Conservation (phyloP, 2,888 invertebrate genomes). For the Sesia apiformis region DNA sequence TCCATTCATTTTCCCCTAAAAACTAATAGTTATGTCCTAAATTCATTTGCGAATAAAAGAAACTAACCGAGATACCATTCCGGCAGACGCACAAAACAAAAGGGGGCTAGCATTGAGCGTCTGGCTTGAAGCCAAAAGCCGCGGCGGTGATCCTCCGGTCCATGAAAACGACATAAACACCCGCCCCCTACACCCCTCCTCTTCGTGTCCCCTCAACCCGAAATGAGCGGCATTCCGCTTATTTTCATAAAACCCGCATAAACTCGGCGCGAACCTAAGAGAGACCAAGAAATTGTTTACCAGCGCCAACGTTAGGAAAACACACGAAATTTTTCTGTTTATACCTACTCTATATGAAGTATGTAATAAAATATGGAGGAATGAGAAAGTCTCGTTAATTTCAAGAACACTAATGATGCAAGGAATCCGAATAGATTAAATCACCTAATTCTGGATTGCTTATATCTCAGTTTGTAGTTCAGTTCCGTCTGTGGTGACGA, state of each 20-base stretch:
- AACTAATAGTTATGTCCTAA: background rate
- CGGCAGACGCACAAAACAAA: constrained; percentile 40
- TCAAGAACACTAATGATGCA: no score
- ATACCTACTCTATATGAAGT: no score
- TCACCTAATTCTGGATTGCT: no score
- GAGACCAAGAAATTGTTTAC: constrained; percentile 51
- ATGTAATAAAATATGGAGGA: no score
- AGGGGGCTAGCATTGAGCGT: constrained; percentile 39
- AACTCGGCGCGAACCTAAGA: constrained; percentile 43
- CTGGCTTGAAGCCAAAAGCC: constrained; percentile 59
- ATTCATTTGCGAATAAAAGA: constrained; percentile 1
- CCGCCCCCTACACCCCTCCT: constrained; percentile 24
- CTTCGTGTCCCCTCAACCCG: constrained; percentile 33
- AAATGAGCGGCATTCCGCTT: constrained; percentile 71
- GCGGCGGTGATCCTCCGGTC: constrained; percentile 39
- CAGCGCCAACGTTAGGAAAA: constrained; percentile 16
- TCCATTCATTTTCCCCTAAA: no score
- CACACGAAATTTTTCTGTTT: no score
- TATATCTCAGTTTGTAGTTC: no score
- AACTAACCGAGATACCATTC: constrained; percentile 8
- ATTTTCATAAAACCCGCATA: constrained; percentile 69
- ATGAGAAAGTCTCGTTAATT: no score
- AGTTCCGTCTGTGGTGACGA: no score
- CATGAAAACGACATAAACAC: constrained; percentile 63
- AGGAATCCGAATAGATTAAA: no score